Evolutionary conservation across 2,888 invertebrate species (phyloP).

Genomic region (Drosophila paramelanica): DNA sequence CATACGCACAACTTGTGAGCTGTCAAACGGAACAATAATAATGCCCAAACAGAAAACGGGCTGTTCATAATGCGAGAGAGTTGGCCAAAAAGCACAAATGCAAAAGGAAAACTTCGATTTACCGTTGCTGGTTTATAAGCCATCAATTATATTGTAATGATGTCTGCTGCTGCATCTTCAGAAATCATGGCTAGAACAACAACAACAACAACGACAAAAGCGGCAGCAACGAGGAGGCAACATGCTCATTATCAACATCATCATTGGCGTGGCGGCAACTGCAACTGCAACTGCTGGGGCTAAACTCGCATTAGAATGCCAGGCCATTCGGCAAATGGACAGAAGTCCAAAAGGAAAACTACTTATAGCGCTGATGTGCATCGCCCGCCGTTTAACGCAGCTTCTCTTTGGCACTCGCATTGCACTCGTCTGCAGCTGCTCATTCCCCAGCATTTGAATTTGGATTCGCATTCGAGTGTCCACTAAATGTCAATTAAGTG

Average conservation of each 20-base stretch:
- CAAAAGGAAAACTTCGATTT: slow-evolving; percentile 54
- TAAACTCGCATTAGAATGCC: slow-evolving; percentile 72
- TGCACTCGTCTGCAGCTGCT: slow-evolving; percentile 23
- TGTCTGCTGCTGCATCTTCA: slow-evolving; percentile 65
- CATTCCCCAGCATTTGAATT: slow-evolving; percentile 56
- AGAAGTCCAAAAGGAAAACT: slow-evolving; percentile 69
- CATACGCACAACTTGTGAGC: slow-evolving; percentile 69
- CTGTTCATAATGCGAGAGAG: slow-evolving; percentile 9
- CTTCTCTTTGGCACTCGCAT: slow-evolving; percentile 57
- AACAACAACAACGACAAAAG: slow-evolving; percentile 14
- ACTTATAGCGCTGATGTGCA: slow-evolving; percentile 70
- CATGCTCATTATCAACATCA: slow-evolving; percentile 79
- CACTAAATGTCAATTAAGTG: slow-evolving; percentile 84
- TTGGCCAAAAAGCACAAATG: slow-evolving; percentile 56
- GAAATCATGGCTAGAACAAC: slow-evolving; percentile 58
- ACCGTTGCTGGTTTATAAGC: slow-evolving; percentile 82
- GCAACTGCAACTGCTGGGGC: slow-evolving; percentile 25
- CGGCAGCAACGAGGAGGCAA: slow-evolving; percentile 51
- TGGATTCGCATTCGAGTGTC: slow-evolving; percentile 74
- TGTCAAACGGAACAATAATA: slow-evolving; percentile 77
- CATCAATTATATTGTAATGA: slow-evolving; percentile 83
- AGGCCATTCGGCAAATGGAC: slow-evolving; percentile 59
- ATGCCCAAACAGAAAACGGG: slow-evolving; percentile 54
- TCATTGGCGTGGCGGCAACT: slow-evolving; percentile 56
- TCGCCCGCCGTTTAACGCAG: slow-evolving; percentile 66